Base-by-base conservation (phyloP, 23 tunicate genomes). In the Corella eumyota region DNA sequence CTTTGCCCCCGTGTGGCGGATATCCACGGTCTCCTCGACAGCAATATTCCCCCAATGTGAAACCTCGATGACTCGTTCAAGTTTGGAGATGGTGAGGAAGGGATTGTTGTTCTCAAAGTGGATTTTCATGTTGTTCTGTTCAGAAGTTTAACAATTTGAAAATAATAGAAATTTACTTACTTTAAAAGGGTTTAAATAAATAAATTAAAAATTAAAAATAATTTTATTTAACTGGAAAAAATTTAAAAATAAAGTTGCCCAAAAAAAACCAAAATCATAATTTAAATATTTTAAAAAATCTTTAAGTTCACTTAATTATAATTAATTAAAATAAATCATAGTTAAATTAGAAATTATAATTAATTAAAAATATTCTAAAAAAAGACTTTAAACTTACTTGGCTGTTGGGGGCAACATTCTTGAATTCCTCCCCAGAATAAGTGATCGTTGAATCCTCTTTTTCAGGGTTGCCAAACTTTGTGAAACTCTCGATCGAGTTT, bases 41-140 rank as follows among this genome's bases (percentile, higher is more conserved):
- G 98, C 93, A 58, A 92, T 83, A 60, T 83, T 84, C 1, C 98
- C 98, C 98, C 98, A 92, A 56, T 92, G 98, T 1, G 98, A 92
- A 5, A 92, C 58, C 71, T 92, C 98, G 49, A 92, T 72, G 2
- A 75, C 87, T 49, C 98, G 62, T 4, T 71, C 64, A 37, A 92
- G 63, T 71, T 77, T 67, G 57, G 66, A 51, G 9, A 77, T 79
- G 25, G 81, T 78, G 32, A 92, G 67, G 51, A 92, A 92, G 6
- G 98, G 86, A 45, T 48, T 65, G 87, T 92, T 92, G 74, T 92
- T 92, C 57, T 92, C 98, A 30, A 33, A 92, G 53, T 92, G 98
- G 50, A 92, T 33, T 61, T 67, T 67, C 80, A 88, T 66, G 15
- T 72, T 61, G 30, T 67, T 72, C 79, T 81, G 62, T 6, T 29